These are phyloP conservation scores for Drosophila pachea DNA, from an alignment of 1,140 invertebrate species.

Conservation along the genomic window DNA sequence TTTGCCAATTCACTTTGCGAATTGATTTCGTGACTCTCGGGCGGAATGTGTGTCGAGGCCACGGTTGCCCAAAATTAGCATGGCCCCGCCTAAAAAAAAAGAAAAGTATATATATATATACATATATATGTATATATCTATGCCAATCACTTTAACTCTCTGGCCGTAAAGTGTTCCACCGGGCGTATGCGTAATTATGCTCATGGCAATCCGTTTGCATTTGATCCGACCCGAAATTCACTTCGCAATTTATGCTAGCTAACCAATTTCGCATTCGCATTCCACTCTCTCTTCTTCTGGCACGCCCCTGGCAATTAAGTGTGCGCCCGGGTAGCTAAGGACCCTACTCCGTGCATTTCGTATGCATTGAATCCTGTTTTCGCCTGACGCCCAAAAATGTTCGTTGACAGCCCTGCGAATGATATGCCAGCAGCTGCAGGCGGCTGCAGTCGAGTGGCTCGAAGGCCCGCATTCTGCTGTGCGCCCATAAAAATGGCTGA, in stretches of 20 bases:
- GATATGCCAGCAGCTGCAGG: constrained; percentile 19
- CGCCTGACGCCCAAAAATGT: constrained; percentile 23
- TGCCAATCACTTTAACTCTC: too few species aligned
- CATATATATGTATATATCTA: background rate
- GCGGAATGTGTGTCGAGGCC: constrained; percentile 63
- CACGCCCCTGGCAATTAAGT: constrained; percentile 28
- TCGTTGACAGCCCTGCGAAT: constrained; percentile 29
- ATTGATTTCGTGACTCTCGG: constrained; percentile 66
- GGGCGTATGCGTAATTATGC: background rate
- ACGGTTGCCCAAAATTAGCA: constrained; percentile 42
- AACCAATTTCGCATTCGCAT: background rate
- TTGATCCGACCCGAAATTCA: background rate
- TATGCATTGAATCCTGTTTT: constrained; percentile 24
- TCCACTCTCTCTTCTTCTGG: background rate
- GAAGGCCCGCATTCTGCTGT: background rate
- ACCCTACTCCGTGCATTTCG: background rate
- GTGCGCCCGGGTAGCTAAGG: background rate
- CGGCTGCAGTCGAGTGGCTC: background rate
- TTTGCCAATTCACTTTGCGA: constrained; percentile 56
- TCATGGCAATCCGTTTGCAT: too few species aligned
- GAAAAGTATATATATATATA: background rate
- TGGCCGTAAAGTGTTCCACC: too few species aligned
- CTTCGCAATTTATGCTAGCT: background rate
- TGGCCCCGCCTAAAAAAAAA: background rate
- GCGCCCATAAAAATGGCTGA: constrained; percentile 56